These are phyloP conservation scores for Augochlorella aurata DNA, from an alignment of 2,888 invertebrate genomes.

Conservation along the genomic window DNA sequence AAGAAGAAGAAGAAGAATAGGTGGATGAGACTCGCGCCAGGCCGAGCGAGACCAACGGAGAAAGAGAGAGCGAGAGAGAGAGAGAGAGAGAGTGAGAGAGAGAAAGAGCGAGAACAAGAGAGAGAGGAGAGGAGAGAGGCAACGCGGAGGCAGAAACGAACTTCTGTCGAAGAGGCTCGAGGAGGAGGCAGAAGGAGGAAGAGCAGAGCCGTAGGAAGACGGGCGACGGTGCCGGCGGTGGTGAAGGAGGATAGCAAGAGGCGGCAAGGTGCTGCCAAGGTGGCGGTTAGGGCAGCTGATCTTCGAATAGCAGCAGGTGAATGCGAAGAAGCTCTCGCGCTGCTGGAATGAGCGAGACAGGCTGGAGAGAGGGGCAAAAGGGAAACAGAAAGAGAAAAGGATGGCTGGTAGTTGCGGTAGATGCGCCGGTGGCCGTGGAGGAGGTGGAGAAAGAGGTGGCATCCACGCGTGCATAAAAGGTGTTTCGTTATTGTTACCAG, in stretches of 20 bases:
- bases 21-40: background rate
- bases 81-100: background rate
- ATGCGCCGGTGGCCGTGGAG: constrained; percentile 56
- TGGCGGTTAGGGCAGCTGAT: constrained; percentile 81
- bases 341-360: constrained; percentile 28
- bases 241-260: constrained; percentile 71
- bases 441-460: constrained; percentile 70
- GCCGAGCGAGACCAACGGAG: background rate
- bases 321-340: constrained; percentile 73
- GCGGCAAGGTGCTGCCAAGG: constrained; percentile 79
- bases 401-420: constrained; percentile 60
- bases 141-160: constrained; percentile 40
- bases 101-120: background rate
- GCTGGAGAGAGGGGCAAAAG: background rate
- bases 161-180: constrained; percentile 44
- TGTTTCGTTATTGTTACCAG: constrained; percentile 81
- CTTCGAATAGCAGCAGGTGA: constrained; percentile 81
- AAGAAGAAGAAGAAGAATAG: constrained; percentile 12
- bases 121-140: constrained; percentile 18
- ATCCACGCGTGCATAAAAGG: constrained; percentile 77
- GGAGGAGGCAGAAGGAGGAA: constrained; percentile 53
- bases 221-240: constrained; percentile 61
- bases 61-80: background rate
- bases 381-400: background rate
- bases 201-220: constrained; percentile 45